Evolutionary conservation across 2,797 vertebrate species (phyloP).

Genomic region (Rousettus madagascariensis): DNA sequence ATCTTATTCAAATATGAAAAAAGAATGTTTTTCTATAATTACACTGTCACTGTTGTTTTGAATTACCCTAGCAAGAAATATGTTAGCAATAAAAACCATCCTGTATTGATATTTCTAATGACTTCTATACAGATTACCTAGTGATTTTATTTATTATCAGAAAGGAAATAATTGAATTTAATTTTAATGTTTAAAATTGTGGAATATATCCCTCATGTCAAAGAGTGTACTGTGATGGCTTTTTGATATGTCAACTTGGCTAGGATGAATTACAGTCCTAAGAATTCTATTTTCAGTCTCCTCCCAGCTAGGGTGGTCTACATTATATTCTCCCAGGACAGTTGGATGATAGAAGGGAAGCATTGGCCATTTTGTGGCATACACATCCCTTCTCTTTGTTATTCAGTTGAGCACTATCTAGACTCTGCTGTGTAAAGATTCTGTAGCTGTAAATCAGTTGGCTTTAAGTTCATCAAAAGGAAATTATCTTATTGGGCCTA

Average conservation of each 20-base stretch:
- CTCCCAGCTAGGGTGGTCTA: neutral
- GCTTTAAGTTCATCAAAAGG: neutral
- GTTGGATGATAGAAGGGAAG: neutral
- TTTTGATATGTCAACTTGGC: neutral
- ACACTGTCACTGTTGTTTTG: neutral
- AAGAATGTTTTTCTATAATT: neutral
- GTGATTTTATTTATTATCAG: neutral
- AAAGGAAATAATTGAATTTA: neutral
- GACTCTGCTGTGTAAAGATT: neutral
- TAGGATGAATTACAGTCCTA: neutral
- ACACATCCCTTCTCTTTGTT: neutral
- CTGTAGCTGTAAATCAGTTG: neutral
- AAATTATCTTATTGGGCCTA: neutral
- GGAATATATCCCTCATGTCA: neutral
- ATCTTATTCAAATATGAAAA: neutral
- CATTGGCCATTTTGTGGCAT: neutral
- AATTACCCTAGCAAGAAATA: neutral
- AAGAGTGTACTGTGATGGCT: neutral
- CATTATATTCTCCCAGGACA: neutral
- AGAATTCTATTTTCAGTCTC: neutral
- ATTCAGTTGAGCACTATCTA: neutral
- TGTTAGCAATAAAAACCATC: neutral
- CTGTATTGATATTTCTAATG: neutral
- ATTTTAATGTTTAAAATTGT: neutral
- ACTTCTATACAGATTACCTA: neutral